Evolutionary conservation across 2,113 vertebrate species (phyloP).

Genomic region (Chelonoidis abingdonii): DNA sequence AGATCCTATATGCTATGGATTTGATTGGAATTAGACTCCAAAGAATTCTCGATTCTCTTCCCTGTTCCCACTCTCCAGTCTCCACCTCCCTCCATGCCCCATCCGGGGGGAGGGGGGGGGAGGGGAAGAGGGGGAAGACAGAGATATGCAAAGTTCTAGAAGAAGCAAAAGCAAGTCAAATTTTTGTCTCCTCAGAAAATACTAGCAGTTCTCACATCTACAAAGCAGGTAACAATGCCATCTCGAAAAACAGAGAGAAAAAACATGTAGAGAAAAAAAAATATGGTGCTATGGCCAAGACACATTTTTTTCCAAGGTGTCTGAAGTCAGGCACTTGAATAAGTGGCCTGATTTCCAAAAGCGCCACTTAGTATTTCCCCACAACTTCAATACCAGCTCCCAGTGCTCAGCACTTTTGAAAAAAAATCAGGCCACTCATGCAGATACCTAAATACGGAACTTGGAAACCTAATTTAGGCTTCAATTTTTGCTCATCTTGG

Average conservation of each 20-base stretch:
- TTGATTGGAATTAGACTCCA: too few species aligned
- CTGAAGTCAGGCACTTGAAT: too few species aligned
- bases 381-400: background rate
- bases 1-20: background rate
- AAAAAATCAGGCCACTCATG: background rate
- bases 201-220: background rate
- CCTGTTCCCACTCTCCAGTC: background rate
- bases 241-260: background rate
- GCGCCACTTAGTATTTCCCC: too few species aligned
- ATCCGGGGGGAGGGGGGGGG: accelerated
- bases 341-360: too few species aligned
- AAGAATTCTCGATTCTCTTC: too few species aligned
- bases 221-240: background rate
- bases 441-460: too few species aligned
- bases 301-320: too few species aligned
- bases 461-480: background rate
- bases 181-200: too few species aligned
- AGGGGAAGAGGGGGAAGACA: too few species aligned
- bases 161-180: too few species aligned
- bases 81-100: background rate
- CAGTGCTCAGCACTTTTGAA: background rate
- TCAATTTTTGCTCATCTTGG: background rate
- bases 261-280: background rate
- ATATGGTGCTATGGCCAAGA: too few species aligned
- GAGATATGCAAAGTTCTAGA: too few species aligned